Conservation (phyloP, 2,888 invertebrate genomes). For the Entomobrya proxima region DNA sequence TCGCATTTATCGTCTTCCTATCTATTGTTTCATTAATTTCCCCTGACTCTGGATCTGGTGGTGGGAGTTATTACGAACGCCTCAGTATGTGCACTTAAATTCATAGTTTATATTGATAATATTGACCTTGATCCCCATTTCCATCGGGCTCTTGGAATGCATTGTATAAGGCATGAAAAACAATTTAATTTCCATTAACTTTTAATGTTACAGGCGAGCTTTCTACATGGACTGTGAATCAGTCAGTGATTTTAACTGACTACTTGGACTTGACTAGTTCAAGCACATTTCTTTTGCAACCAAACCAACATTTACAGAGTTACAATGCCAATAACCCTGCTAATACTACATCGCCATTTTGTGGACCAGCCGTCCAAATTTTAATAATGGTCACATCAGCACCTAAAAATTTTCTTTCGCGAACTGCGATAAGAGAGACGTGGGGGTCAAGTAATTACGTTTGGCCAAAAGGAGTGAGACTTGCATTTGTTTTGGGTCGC, state of each 20-base stretch:
- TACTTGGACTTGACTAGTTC: slow-evolving; percentile 71
- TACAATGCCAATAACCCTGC: slow-evolving; percentile 5
- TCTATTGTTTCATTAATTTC: slow-evolving; percentile 68
- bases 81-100: slow-evolving; percentile 48
- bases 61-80: slow-evolving; percentile 60
- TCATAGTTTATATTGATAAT: neutral
- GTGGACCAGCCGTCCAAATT: slow-evolving; percentile 71
- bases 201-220: slow-evolving; percentile 70
- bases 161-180: too few species aligned
- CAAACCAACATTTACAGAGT: slow-evolving; percentile 39
- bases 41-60: slow-evolving; percentile 51
- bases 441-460: slow-evolving; percentile 81
- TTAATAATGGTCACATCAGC: slow-evolving; percentile 73
- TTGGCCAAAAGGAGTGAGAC: slow-evolving; percentile 77
- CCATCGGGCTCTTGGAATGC: too few species aligned
- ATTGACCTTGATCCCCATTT: neutral
- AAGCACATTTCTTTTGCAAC: slow-evolving; percentile 71
- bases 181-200: too few species aligned
- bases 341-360: slow-evolving; percentile 63
- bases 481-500: slow-evolving; percentile 82
- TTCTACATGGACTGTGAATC: slow-evolving; percentile 73
- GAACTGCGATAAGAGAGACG: slow-evolving; percentile 84
- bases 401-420: slow-evolving; percentile 77
- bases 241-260: slow-evolving; percentile 72
- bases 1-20: slow-evolving; percentile 67